These are phyloP conservation scores for Cercocebus atys DNA, from an alignment of 2,113 vertebrate species.

Conservation along the genomic window DNA sequence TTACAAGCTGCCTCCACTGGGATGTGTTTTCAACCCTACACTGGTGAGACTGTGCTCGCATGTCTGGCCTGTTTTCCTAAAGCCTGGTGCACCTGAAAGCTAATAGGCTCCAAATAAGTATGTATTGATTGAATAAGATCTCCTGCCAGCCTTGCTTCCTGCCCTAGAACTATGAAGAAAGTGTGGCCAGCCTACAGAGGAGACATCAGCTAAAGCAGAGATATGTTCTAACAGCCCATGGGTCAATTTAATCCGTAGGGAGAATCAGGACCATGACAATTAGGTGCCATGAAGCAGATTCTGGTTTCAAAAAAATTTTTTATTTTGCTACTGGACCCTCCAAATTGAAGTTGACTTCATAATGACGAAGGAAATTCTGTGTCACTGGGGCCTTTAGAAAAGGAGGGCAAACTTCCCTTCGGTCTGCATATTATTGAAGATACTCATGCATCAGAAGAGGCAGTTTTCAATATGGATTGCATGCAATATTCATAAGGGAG, in stretches of 20 bases:
- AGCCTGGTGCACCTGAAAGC: not conserved
- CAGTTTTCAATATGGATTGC: too few species aligned
- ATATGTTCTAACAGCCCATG: too few species aligned
- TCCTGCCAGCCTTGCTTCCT: not conserved
- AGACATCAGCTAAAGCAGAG: not conserved
- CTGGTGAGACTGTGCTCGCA: not conserved
- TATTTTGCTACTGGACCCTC: not conserved
- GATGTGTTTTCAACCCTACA: too few species aligned
- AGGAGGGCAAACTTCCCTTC: not conserved
- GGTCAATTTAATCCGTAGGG: too few species aligned
- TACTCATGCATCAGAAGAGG: not conserved
- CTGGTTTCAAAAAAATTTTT: not conserved
- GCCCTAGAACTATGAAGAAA: not conserved
- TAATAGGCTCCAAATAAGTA: rapidly evolving
- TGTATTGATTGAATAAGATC: not conserved
- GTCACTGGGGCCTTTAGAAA: not conserved
- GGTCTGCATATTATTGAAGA: not conserved
- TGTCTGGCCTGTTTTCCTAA: too few species aligned
- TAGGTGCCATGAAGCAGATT: not conserved
- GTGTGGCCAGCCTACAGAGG: rapidly evolving
- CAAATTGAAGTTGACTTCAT: not conserved
- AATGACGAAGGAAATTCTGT: not conserved
- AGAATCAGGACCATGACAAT: not conserved
- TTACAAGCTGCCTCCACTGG: not conserved
- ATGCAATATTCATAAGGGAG: not conserved